These are phyloP conservation scores for Suricata suricatta DNA, from an alignment of 2,113 vertebrate genomes.

Conservation along the genomic window DNA sequence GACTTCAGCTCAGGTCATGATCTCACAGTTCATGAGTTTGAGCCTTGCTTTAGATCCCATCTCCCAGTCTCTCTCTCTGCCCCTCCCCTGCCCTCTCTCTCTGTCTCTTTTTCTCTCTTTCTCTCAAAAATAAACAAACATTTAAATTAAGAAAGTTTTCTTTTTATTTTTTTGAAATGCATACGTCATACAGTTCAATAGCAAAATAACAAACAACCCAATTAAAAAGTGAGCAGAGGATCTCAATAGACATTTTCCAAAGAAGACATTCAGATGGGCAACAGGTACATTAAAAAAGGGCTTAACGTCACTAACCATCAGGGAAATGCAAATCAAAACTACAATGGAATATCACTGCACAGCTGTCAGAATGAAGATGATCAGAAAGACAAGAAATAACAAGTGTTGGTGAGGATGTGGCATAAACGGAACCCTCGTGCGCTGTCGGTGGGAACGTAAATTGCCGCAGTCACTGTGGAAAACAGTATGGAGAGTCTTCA, in stretches of 20 bases:
- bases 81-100: too few species aligned
- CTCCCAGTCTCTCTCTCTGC: too few species aligned
- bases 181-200: not conserved
- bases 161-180: not conserved
- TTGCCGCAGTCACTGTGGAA: not conserved
- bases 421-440: not conserved
- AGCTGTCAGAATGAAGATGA: not conserved
- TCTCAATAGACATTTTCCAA: not conserved
- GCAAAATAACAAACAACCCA: not conserved
- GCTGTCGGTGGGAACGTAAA: not conserved
- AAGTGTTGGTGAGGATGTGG: not conserved
- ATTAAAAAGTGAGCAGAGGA: not conserved
- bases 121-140: too few species aligned
- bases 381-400: not conserved
- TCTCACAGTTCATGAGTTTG: too few species aligned
- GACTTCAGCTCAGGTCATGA: too few species aligned
- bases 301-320: not conserved
- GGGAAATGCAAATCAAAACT: not conserved
- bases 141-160: not conserved
- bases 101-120: too few species aligned
- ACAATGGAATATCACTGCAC: not conserved
- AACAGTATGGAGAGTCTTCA: not conserved
- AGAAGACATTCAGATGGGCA: not conserved
- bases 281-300: not conserved
- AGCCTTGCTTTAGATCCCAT: too few species aligned